Evolutionary conservation across 2,113 vertebrate genomes (phyloP).

Genomic region (Nymphicus hollandicus): DNA sequence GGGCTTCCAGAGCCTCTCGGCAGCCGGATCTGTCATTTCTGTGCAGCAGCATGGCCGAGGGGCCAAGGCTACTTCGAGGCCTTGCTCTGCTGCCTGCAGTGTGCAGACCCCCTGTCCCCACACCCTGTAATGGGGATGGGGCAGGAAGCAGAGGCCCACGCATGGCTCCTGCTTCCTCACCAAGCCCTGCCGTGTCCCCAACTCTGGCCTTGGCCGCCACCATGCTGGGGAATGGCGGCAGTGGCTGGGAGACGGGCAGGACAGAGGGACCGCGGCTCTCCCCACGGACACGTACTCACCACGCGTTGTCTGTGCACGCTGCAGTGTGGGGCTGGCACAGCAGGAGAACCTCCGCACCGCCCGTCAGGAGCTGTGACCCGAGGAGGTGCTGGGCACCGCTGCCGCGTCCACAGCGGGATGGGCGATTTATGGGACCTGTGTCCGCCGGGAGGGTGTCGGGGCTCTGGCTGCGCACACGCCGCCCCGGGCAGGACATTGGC

Average conservation of each 20-base stretch:
- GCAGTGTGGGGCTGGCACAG: neutral
- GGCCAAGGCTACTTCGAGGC: neutral
- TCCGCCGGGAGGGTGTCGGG: conserved; percentile 11
- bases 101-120: neutral
- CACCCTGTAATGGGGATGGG: neutral
- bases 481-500: conserved; percentile 21
- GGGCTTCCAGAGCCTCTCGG: neutral
- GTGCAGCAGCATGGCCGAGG: neutral
- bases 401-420: neutral
- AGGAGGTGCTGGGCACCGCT: neutral
- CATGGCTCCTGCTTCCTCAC: neutral
- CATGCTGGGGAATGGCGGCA: fast-evolving
- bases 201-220: fast-evolving
- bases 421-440: neutral
- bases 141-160: conserved; percentile 18
- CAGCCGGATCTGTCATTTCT: neutral
- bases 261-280: neutral
- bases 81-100: neutral
- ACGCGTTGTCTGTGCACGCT: neutral
- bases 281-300: conserved; percentile 12
- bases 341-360: neutral
- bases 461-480: conserved; percentile 24
- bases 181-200: neutral
- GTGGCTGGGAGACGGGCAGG: neutral
- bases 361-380: neutral